Base-by-base conservation (phyloP, 2,797 vertebrate species). In the Eurystomus glaucurus region DNA sequence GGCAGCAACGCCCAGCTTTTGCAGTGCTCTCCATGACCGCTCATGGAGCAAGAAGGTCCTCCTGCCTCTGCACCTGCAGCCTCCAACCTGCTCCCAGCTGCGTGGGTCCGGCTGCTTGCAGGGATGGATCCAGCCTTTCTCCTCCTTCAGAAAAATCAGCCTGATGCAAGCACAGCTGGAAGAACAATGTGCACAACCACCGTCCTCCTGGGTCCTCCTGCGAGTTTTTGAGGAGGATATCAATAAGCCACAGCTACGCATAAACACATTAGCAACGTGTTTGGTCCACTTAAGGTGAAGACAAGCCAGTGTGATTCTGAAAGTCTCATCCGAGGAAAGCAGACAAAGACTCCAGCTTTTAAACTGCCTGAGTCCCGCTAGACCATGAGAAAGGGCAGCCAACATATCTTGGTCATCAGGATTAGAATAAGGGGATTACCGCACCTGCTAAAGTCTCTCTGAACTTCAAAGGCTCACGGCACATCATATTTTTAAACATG, bases 401-500 rank as follows among this genome's bases (percentile, higher is more conserved):
- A 60, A 12, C 0, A 0, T 70, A 92, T 92, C 95, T 74, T 81
- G 84, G 88, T 61, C 84, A 96, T 93, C 91, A 62, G 96, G 90
- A 96, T 97, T 91, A 96, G 82, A 62, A 55, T 74, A 84, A 96
- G 91, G 97, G 91, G 96, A 96, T 97, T 97, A 95, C 14, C 0
- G 66, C 90, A 90, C 92, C 95, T 93, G 93, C 90, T 91, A 4
- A 37, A 78, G 86, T 18, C 91, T 86, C 90, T 93, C 95, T 92
- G 92, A 82, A 93, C 92, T 93, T 97, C 94, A 97, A 96, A 97
- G 96, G 69, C 88, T 93, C 6, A 0, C 48, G 85, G 78, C 64
- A 48, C 52, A 50, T 81, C 51, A 1, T 68, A 91, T 88, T 89
- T 94, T 87, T 25, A 58, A 83, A 82, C 8, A 8, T 52, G 37